phyloP scores from a whole-genome alignment of 2,113 vertebrate genomes.

The Lycaon pictus region DNA sequence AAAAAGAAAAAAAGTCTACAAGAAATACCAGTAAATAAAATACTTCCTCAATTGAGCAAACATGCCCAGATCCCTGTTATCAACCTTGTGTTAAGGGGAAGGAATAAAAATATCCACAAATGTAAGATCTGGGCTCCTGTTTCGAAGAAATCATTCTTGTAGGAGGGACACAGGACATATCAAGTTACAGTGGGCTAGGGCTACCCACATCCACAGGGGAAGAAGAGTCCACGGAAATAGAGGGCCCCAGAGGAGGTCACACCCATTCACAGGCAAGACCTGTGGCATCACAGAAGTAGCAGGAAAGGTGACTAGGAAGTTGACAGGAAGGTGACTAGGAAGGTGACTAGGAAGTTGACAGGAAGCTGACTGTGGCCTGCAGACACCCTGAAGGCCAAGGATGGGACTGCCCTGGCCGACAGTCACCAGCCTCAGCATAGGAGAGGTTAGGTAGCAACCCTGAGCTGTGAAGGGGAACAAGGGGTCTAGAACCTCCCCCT shows the following conservation, averaged over 20 bases:
- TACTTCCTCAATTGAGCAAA: not conserved
- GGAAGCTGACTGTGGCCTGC: not conserved
- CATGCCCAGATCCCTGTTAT: rapidly evolving
- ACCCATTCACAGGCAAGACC: too few species aligned
- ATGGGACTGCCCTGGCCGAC: not conserved
- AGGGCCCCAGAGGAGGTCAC: not conserved
- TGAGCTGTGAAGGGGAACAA: not conserved
- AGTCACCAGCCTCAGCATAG: not conserved
- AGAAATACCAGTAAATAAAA: not conserved
- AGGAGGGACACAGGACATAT: too few species aligned
- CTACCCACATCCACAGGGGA: rapidly evolving
- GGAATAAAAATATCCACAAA: not conserved
- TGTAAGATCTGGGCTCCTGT: not conserved
- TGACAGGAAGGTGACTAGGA: not conserved
- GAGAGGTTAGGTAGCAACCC: not conserved
- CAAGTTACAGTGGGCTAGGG: rapidly evolving
- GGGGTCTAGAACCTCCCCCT: not conserved
- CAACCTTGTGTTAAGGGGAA: too few species aligned
- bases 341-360: not conserved
- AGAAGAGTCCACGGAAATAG: not conserved
- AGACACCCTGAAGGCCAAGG: not conserved
- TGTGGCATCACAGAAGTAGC: not conserved
- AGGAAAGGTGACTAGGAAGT: not conserved
- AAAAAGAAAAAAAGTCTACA: not conserved
- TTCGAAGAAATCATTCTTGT: not conserved